Evolutionary conservation across 64 coral and sea anemone species (phyloP), one percentile per base, ranked within the genome.

Genomic region (Pachyseris speciosa): DNA sequence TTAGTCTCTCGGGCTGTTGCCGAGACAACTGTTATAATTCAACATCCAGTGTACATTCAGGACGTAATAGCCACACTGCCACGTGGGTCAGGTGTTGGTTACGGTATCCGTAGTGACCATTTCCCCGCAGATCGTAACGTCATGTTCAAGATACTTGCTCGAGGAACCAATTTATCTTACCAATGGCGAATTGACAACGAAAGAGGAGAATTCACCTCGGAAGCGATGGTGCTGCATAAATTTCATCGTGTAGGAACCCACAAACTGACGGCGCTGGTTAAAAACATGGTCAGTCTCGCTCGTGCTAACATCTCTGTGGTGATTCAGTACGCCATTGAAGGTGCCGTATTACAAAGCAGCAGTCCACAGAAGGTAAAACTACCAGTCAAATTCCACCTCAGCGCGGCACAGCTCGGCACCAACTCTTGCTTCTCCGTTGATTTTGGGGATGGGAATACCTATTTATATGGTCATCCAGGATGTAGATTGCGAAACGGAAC

Each of bases 161-260:
- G 20, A 60, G 77, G 77, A 81, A 81, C 49, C 6, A 43, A 81
- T 37, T 58, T 81, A 40, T 81, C 77, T 25, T 81, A 59, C 25
- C 20, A 55, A 28, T 81, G 77, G 77, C 29, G 41, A 37, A 81
- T 59, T 27, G 57, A 81, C 34, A 4, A 40, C 11, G 57, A 31
- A 12, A 59, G 27, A 10, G 19, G 7, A 25, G 25, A 44, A 74
- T 26, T 44, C 70, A 7, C 1, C 2, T 25, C 7, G 11, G 22
- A 44, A 25, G 2, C 7, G 1, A 20, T 25, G 1, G 9, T 74
- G 42, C 6, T 3, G 39, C 39, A 27, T 26, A 44, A 2, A 44
- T 74, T 74, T 28, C 7, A 43, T 13, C 37, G n/a, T 38, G 47
- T 72, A 39, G 84, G 84, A 25, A 6, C 12, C 7, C 32, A 87